Percentiles rank a stretch among this genome's conserved stretches.
phyloP scores from a whole-genome alignment of 2,797 vertebrate species.

The Sebastolobus alascanus region DNA sequence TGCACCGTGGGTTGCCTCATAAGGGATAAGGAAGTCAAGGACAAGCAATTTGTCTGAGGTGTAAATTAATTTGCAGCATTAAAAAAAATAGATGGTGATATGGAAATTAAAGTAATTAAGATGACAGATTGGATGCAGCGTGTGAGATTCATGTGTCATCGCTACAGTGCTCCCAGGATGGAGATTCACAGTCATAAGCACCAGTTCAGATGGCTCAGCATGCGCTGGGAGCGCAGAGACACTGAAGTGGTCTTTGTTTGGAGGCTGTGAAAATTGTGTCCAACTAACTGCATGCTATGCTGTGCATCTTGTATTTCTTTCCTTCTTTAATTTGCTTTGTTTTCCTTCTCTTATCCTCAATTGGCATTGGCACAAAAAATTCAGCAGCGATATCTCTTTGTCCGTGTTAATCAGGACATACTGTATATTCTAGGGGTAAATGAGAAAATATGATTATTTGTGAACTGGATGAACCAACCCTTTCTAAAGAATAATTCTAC shows the following conservation, averaged over 20 bases:
- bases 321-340: neutral
- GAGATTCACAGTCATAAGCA: constrained; percentile 53
- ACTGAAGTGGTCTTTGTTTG: constrained; percentile 43
- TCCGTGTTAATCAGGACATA: neutral
- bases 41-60: constrained; percentile 79
- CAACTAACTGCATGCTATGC: neutral
- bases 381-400: neutral
- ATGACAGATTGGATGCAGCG: constrained; percentile 83
- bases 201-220: constrained; percentile 65
- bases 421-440: neutral
- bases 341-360: neutral
- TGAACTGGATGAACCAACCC: neutral
- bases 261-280: constrained; percentile 15
- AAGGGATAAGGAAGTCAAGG: constrained; percentile 75
- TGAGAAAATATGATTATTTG: neutral
- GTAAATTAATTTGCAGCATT: constrained; percentile 83
- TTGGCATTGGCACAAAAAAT: neutral
- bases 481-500: neutral
- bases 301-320: neutral
- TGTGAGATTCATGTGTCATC: constrained; percentile 75
- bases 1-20: constrained; percentile 46
- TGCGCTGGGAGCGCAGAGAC: constrained; percentile 46
- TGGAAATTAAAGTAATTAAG: constrained; percentile 86
- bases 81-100: constrained; percentile 74
- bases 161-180: constrained; percentile 61